Evolutionary conservation across 2,113 vertebrate species (phyloP).

Genomic region (Rana temporaria): DNA sequence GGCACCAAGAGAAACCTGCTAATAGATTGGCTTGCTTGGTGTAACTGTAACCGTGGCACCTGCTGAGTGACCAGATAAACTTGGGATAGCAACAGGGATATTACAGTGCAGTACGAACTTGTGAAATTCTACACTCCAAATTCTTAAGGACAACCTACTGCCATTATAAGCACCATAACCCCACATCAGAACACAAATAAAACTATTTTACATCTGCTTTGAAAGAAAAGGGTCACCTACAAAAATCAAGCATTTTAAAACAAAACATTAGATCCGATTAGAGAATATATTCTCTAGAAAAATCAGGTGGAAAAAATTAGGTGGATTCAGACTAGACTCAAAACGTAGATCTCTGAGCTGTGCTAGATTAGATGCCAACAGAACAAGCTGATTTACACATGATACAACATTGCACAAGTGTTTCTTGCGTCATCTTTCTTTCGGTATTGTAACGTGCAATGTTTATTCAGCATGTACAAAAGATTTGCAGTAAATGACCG

Average conservation of each 20-base stretch:
- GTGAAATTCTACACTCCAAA: slow-evolving; percentile 23
- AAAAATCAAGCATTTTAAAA: too few species aligned
- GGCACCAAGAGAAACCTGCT: slow-evolving; percentile 35
- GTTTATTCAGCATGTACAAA: too few species aligned
- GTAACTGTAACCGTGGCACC: slow-evolving; percentile 49
- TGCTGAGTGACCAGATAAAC: slow-evolving; percentile 53
- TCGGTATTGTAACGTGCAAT: too few species aligned
- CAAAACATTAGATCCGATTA: too few species aligned
- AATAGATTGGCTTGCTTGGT: slow-evolving; percentile 47
- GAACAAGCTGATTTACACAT: neutral
- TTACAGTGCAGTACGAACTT: slow-evolving; percentile 28
- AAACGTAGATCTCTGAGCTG: neutral
- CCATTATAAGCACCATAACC: neutral
- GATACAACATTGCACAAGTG: neutral
- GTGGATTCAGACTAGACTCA: too few species aligned
- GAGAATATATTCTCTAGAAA: neutral
- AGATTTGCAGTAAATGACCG: too few species aligned
- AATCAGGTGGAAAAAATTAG: neutral
- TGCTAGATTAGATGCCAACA: neutral
- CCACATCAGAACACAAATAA: too few species aligned
- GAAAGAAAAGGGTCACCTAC: too few species aligned
- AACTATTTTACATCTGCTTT: too few species aligned
- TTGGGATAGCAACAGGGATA: slow-evolving; percentile 49
- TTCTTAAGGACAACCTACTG: neutral
- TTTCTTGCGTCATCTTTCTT: neutral